A percentile compares a stretch with the other conserved stretches of the same genome.
Conservation (phyloP, 2,113 vertebrate genomes). For the Pseudorectes ferrugineus region DNA sequence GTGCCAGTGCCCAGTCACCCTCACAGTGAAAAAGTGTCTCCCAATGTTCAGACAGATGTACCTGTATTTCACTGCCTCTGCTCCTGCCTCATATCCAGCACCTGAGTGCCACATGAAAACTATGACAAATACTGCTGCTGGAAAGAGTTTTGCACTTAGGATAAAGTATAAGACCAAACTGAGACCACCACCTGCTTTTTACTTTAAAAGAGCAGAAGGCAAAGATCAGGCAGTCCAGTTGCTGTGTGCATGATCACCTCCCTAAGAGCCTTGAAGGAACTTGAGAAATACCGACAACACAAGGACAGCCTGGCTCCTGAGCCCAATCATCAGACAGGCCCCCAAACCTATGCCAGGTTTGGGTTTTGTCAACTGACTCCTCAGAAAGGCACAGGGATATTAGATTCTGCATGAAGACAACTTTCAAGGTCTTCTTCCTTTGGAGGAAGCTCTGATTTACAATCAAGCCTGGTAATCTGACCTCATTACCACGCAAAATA, state of each 20-base stretch:
- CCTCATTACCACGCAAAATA: background rate
- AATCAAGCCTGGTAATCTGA: background rate
- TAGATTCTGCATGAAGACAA: background rate
- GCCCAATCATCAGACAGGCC: too few species aligned
- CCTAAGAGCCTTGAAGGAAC: background rate
- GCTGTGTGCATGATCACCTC: background rate
- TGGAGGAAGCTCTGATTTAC: background rate
- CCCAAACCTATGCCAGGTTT: background rate
- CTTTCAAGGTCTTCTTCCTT: background rate
- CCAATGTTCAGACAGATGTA: fast-evolving
- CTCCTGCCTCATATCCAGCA: background rate
- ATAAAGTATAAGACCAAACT: background rate
- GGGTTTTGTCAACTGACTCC: background rate
- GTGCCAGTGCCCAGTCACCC: background rate
- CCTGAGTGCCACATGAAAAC: background rate
- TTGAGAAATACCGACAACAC: background rate
- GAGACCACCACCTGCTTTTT: background rate
- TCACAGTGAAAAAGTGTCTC: background rate
- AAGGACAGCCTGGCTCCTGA: fast-evolving
- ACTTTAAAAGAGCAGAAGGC: background rate
- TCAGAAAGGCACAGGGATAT: background rate
- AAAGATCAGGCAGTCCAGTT: background rate
- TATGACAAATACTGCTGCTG: background rate
- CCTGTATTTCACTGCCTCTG: background rate
- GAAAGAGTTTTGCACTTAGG: background rate